These are phyloP conservation scores for Oostethus manadensis DNA, from an alignment of 2,113 vertebrate species.

Conservation along the genomic window DNA sequence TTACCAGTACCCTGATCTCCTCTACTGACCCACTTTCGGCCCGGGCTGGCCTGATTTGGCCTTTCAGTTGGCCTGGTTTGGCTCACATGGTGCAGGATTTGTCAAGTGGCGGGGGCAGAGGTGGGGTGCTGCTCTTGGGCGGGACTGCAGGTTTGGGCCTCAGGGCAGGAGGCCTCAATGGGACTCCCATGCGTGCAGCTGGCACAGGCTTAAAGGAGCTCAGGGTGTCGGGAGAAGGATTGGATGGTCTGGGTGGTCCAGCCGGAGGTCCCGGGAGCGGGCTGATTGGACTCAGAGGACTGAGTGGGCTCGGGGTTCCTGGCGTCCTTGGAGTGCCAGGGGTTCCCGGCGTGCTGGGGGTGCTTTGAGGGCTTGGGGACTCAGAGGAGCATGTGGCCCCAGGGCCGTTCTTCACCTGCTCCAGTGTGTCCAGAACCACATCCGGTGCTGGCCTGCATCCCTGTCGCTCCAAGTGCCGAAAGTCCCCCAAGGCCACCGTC, in stretches of 20 bases:
- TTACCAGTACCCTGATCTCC: slow-evolving; percentile 70
- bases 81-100: slow-evolving; percentile 98
- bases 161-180: slow-evolving; percentile 89
- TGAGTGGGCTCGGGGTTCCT: slow-evolving; percentile 81
- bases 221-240: slow-evolving; percentile 82
- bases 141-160: slow-evolving; percentile 92
- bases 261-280: slow-evolving; percentile 65
- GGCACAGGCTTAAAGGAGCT: slow-evolving; percentile 86
- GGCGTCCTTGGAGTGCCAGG: slow-evolving; percentile 62
- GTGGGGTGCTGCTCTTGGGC: slow-evolving; percentile 89
- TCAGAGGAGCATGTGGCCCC: slow-evolving; percentile 83
- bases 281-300: slow-evolving; percentile 75
- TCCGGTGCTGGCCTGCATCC: slow-evolving; percentile 88
- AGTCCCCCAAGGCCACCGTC: slow-evolving; percentile 88
- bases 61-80: slow-evolving; percentile 35
- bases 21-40: slow-evolving; percentile 64
- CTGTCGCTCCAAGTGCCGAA: slow-evolving; percentile 88
- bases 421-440: slow-evolving; percentile 95
- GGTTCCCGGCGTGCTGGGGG: slow-evolving; percentile 66
- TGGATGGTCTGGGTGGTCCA: slow-evolving; percentile 51
- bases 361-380: slow-evolving; percentile 85
- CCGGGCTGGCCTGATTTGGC: slow-evolving; percentile 62
- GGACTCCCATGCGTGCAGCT: slow-evolving; percentile 84
- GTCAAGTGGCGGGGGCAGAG: slow-evolving; percentile 84
- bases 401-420: slow-evolving; percentile 86